Conservation (phyloP, 2,797 vertebrate species). For the Valencia hispanica region DNA sequence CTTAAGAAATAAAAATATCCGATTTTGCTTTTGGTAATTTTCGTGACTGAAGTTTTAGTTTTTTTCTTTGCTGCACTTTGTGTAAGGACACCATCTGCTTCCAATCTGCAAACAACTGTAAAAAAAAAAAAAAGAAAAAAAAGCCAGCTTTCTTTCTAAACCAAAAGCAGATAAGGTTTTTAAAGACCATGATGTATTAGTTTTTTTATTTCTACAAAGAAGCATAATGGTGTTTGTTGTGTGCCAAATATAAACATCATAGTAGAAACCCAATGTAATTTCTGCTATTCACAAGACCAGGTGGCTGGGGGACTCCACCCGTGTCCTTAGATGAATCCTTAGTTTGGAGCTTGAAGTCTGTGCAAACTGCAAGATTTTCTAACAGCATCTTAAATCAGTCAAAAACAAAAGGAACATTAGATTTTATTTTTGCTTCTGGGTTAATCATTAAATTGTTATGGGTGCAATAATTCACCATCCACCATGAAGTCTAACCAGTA, state of each 20-base stretch:
- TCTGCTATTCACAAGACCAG: slow-evolving; percentile 56
- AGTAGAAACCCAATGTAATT: slow-evolving; percentile 27
- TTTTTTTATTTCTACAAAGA: slow-evolving; percentile 30
- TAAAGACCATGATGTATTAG: slow-evolving; percentile 6
- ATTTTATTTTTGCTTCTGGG: slow-evolving; percentile 39
- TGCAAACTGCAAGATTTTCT: slow-evolving; percentile 50
- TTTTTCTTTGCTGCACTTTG: slow-evolving; percentile 10
- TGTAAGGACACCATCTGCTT: slow-evolving; percentile 57
- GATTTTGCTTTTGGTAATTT: neutral
- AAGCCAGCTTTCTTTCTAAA: slow-evolving; percentile 19
- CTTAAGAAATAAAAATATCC: neutral
- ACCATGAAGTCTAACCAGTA: slow-evolving; percentile 26
- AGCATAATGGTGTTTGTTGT: slow-evolving; percentile 29
- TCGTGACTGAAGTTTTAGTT: neutral
- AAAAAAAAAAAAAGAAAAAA: slow-evolving; percentile 1
- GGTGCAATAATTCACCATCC: slow-evolving; percentile 34
- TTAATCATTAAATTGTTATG: slow-evolving; percentile 44
- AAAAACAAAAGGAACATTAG: slow-evolving; percentile 49
- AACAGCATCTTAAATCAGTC: slow-evolving; percentile 60
- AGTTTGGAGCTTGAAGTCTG: slow-evolving; percentile 41
- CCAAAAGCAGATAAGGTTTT: slow-evolving; percentile 36
- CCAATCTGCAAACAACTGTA: slow-evolving; percentile 48
- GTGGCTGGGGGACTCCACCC: slow-evolving; percentile 49
- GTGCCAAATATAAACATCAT: slow-evolving; percentile 38
- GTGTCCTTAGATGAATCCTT: slow-evolving; percentile 51